These are phyloP conservation scores for Suncus etruscus DNA, from an alignment of 2,113 vertebrate genomes.

Conservation along the genomic window DNA sequence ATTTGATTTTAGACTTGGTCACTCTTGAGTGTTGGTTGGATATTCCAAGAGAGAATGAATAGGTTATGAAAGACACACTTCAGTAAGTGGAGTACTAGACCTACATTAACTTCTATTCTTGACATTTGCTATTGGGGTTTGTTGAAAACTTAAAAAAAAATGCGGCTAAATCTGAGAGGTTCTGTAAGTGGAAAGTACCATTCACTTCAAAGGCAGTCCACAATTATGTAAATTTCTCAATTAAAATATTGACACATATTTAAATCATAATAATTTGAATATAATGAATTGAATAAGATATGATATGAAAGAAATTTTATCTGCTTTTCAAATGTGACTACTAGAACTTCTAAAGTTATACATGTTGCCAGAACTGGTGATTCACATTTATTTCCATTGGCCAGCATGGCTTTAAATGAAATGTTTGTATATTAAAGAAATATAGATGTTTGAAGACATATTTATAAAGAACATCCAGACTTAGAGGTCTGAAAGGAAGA, in stretches of 20 bases:
- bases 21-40: neutral
- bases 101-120: neutral
- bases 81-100: neutral
- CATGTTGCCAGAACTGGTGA: no score
- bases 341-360: neutral
- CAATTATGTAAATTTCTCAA: neutral
- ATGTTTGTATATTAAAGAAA: neutral
- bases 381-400: neutral
- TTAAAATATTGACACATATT: neutral
- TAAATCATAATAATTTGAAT: constrained; percentile 22
- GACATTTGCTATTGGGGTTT: neutral
- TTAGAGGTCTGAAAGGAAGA: neutral
- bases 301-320: neutral
- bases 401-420: neutral
- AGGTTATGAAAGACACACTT: neutral
- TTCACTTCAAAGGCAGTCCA: neutral
- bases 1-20: neutral
- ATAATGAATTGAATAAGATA: neutral
- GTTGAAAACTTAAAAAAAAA: neutral
- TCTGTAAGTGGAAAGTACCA: neutral
- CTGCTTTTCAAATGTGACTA: neutral
- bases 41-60: neutral
- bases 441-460: neutral
- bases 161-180: neutral
- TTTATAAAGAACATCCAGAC: neutral